Base-by-base conservation (phyloP, 2,888 invertebrate species). In the Cheilosia vernalis region DNA sequence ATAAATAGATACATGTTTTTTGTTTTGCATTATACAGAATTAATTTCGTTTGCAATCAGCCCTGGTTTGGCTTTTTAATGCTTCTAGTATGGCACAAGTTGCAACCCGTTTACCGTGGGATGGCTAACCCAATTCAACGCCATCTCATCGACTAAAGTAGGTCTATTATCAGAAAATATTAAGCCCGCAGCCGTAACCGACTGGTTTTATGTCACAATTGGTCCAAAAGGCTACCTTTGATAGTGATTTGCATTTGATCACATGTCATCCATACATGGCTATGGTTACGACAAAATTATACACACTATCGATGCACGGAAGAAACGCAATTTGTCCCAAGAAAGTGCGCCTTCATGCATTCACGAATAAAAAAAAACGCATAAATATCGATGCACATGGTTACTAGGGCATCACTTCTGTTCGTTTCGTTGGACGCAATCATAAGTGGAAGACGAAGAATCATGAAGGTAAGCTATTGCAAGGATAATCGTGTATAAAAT, bases 341-440 rank as follows among this genome's bases (percentile, higher is more conserved):
- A 30, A 55, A 55, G 24, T 19, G 67, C 63, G 37, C 67, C 47
- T 63, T 13, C 15, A 60, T 55, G 44, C 37, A 37, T 13, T n/a
- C n/a, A 17, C 30, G 64, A 37, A 33, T 7, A 30, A 30, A 9
- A 33, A 37, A 37, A 37, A 37, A 13, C 19, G 72, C 76, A 84
- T 84, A 84, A 84, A 84, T 84, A 84, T 84, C 69, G 60, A 66
- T 1, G 69, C 44, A 58, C 27, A n/a, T 19, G 27, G 10, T 60
- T 19, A 66, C 5, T 47, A 19, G 15, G 40, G 49, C 15, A 84
- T 84, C 84, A 84, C 70, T 79, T 80, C 74, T 47, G 49, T 80
- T 64, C 55, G 74, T 66, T 66, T 74, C 42, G 69, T 70, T 80
- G 51, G 60, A 70, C 30, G 30, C 70, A 49, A 80, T 76, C 74